Percentiles rank a stretch among this genome's conserved stretches.
Evolutionary conservation across 2,113 vertebrate species (phyloP).

Genomic region (Puma concolor): DNA sequence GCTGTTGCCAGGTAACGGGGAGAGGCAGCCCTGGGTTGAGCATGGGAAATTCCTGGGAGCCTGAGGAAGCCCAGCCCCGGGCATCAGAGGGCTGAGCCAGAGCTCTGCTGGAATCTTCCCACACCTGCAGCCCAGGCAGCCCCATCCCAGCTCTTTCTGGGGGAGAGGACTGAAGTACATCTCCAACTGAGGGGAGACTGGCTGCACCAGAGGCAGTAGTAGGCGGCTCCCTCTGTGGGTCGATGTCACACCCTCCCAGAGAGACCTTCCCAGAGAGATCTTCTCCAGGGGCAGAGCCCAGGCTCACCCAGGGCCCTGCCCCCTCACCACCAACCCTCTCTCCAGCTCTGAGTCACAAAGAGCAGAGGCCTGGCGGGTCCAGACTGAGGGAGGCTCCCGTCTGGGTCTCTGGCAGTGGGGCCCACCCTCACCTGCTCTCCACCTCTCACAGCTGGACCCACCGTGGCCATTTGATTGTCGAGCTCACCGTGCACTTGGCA

Average conservation of each 20-base stretch:
- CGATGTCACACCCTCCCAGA: not conserved
- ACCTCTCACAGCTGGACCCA: not conserved
- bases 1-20: constrained; percentile 52
- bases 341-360: not conserved
- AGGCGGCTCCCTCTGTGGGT: not conserved
- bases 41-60: constrained; percentile 20
- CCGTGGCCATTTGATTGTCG: not conserved
- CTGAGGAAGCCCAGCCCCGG: not conserved
- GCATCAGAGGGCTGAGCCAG: not conserved
- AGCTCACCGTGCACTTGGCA: not conserved
- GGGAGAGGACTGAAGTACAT: not conserved
- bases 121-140: not conserved
- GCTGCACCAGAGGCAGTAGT: too few relatives aligned
- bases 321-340: not conserved
- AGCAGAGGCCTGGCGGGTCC: not conserved
- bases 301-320: not conserved
- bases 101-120: not conserved
- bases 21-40: not conserved
- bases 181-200: not conserved
- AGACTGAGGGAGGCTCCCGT: not conserved
- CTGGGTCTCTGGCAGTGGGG: not conserved
- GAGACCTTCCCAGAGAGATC: not conserved
- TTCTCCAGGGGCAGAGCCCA: not conserved
- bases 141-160: not conserved
- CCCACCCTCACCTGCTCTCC: fast-evolving